Percentiles rank a stretch among this genome's conserved stretches.
Evolutionary conservation across 1,140 invertebrate genomes (phyloP).

Genomic region (Teleogryllus occipitalis): DNA sequence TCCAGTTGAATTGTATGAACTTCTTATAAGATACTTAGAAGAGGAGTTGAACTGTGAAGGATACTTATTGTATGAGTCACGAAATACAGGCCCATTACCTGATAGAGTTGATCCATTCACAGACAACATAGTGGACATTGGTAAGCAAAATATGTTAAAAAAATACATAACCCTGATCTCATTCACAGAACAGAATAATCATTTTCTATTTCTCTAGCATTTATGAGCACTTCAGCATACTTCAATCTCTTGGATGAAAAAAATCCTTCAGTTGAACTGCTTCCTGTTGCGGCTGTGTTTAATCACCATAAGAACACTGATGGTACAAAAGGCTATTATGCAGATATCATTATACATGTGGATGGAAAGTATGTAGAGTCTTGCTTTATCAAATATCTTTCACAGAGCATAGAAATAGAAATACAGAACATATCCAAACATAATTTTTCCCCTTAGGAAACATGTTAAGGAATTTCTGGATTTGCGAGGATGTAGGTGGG

Average conservation of each 20-base stretch:
- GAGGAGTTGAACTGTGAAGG: constrained; percentile 40
- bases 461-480: constrained; percentile 48
- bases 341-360: constrained; percentile 50
- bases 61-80: constrained; percentile 48
- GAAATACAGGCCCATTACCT: constrained; percentile 38
- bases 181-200: neutral
- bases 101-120: constrained; percentile 47
- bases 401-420: too few relatives aligned
- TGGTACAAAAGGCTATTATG: constrained; percentile 46
- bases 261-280: constrained; percentile 39
- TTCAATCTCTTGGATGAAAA: constrained; percentile 38
- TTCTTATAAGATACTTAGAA: constrained; percentile 46
- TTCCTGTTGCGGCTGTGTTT: constrained; percentile 48
- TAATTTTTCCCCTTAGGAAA: constrained; percentile 37
- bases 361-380: constrained; percentile 42
- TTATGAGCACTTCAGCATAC: constrained; percentile 48
- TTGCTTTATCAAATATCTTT: neutral
- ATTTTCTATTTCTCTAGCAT: constrained; percentile 36
- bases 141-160: constrained; percentile 32
- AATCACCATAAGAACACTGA: constrained; percentile 42
- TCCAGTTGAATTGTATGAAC: constrained; percentile 51
- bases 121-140: constrained; percentile 44
- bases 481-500: constrained; percentile 48
- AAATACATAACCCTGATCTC: neutral
- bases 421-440: neutral